A percentile compares a stretch with the other conserved stretches of the same genome.
Conservation (phyloP, 2,888 invertebrate genomes). For the Noctua comes region DNA sequence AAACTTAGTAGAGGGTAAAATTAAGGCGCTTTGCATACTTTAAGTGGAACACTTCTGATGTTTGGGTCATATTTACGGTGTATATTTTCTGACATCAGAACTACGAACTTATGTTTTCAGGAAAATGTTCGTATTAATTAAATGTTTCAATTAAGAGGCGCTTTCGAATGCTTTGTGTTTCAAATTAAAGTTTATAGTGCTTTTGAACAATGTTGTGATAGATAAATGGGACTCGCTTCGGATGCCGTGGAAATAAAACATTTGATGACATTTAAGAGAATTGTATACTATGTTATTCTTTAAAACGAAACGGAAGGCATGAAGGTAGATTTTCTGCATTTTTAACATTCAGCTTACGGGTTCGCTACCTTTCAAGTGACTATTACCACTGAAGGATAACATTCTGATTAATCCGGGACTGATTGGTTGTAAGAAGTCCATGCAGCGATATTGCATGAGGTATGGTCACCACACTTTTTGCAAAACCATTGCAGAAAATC, state of each 20-base stretch:
- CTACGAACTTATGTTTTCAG: constrained; percentile 23
- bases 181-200: constrained; percentile 9
- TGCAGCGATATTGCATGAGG: not conserved
- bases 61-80: constrained; percentile 44
- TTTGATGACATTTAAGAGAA: not conserved
- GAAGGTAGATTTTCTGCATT: not conserved
- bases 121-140: constrained; percentile 37
- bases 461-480: not conserved
- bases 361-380: not conserved
- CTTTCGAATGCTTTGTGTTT: constrained; percentile 30
- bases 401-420: not conserved
- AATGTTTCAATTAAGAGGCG: constrained; percentile 22
- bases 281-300: not conserved
- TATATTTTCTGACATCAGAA: constrained; percentile 40
- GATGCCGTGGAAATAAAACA: not conserved
- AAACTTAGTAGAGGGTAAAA: constrained; percentile 16
- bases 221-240: not conserved
- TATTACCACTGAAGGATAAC: not conserved
- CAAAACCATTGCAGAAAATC: not conserved
- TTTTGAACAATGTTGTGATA: not conserved
- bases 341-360: not conserved
- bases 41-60: constrained; percentile 39
- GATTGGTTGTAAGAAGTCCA: not conserved
- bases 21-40: constrained; percentile 58
- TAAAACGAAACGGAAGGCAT: not conserved